phyloP scores from a whole-genome alignment of 2,113 vertebrate species.

The Megalops atlanticus region DNA sequence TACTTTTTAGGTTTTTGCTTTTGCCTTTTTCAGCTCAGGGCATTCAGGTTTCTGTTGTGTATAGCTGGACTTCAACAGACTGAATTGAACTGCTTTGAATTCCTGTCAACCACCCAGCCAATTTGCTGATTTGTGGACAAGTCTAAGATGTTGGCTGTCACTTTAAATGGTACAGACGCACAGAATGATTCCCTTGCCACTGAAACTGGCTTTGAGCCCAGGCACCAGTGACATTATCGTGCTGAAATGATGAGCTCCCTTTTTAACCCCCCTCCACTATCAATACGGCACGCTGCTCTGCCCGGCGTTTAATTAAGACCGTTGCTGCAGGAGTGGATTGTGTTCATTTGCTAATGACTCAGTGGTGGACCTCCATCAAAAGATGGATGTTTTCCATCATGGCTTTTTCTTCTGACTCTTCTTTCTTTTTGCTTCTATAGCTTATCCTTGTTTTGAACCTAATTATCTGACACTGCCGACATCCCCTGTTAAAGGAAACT shows the following conservation, averaged over 20 bases:
- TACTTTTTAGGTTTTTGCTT: too few species aligned
- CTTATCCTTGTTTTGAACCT: too few species aligned
- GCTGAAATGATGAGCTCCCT: conserved; percentile 10
- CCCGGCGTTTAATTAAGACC: conserved; percentile 21
- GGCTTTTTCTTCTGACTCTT: neutral
- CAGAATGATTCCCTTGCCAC: neutral
- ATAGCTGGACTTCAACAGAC: too few species aligned
- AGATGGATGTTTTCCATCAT: neutral
- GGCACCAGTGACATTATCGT: neutral
- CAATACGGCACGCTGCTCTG: neutral
- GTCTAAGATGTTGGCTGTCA: neutral
- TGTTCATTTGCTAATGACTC: conserved; percentile 20
- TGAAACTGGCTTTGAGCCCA: neutral
- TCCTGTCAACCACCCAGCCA: neutral
- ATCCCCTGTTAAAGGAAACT: neutral
- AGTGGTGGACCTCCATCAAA: neutral
- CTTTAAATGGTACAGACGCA: neutral
- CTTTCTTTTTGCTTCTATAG: too few species aligned
- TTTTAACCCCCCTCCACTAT: neutral
- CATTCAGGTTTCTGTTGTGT: too few species aligned
- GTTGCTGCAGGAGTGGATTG: neutral
- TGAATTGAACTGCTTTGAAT: too few species aligned
- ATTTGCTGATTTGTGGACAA: neutral
- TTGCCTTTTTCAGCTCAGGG: too few species aligned
- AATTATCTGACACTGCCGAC: too few species aligned